Conservation (phyloP, 2,888 invertebrate genomes). For the Caenorhabditis sp. region DNA sequence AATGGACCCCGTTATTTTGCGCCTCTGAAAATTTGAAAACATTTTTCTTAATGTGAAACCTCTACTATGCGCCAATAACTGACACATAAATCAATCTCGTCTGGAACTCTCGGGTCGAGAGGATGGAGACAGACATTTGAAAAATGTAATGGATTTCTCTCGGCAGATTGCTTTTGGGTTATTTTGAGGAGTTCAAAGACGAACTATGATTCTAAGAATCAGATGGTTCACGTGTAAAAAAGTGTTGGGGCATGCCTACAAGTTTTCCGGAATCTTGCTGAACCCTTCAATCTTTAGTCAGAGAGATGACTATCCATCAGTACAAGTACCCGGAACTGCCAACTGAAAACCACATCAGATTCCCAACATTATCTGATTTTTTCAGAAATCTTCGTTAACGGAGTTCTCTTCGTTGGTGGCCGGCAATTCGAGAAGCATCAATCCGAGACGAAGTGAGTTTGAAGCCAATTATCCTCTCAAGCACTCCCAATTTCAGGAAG, state of each 20-base stretch:
- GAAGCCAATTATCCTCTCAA: background rate
- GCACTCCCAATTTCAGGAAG: conserved; percentile 5
- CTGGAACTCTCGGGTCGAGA: background rate
- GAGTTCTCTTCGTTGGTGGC: conserved; percentile 39
- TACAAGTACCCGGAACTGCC: too few relatives aligned
- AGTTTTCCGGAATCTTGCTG: too few relatives aligned
- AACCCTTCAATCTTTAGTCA: too few relatives aligned
- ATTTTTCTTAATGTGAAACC: background rate
- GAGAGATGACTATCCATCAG: too few relatives aligned
- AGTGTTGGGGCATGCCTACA: too few relatives aligned
- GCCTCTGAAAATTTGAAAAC: too few relatives aligned
- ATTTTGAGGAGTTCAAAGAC: conserved; percentile 4
- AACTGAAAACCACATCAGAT: too few relatives aligned
- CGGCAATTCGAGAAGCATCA: conserved; percentile 43
- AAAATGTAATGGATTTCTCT: background rate
- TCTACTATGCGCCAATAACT: background rate
- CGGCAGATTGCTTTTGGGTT: background rate
- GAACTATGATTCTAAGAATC: background rate
- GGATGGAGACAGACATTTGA: background rate
- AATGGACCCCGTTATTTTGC: too few relatives aligned
- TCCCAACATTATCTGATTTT: background rate
- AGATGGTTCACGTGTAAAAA: background rate
- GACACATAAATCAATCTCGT: background rate
- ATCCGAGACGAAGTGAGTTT: conserved; percentile 38
- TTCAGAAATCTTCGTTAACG: conserved; percentile 57